A percentile compares a stretch with the other conserved stretches of the same genome.
Evolutionary conservation across 2,113 vertebrate species (phyloP).

Genomic region (Connochaetes taurinus): DNA sequence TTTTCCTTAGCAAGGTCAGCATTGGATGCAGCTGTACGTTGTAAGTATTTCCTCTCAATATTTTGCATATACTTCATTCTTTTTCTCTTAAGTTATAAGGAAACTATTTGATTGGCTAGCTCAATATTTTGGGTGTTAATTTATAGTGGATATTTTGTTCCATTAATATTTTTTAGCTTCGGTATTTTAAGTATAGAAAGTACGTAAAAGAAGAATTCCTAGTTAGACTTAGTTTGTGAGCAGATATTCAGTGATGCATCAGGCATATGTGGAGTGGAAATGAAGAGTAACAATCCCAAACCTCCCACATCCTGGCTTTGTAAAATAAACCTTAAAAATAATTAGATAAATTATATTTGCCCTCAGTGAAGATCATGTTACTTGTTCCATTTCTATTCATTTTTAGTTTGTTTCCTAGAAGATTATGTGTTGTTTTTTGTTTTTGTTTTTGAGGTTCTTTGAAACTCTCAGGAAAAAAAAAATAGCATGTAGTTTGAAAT

Average conservation of each 20-base stretch:
- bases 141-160: background rate
- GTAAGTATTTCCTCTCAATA: conserved; percentile 82
- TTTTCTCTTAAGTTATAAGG: background rate
- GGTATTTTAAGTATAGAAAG: background rate
- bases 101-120: background rate
- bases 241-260: background rate
- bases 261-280: background rate
- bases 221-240: background rate
- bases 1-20: conserved; percentile 82
- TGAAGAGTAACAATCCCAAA: background rate
- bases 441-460: background rate
- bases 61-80: background rate
- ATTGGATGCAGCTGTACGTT: conserved; percentile 72
- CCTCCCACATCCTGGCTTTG: background rate
- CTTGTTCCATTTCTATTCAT: background rate
- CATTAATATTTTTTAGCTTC: background rate
- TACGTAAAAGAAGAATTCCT: background rate
- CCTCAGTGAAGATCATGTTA: background rate
- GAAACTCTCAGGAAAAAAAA: background rate
- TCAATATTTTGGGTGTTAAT: background rate
- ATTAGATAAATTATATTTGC: background rate
- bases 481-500: background rate
- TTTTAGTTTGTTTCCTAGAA: background rate
- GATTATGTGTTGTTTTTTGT: background rate
- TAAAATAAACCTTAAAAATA: conserved; percentile 5